Evolutionary conservation across 2,797 vertebrate species (phyloP), one percentile per base, ranked within the genome.

Genomic region (Periophthalmus magnuspinnatus): DNA sequence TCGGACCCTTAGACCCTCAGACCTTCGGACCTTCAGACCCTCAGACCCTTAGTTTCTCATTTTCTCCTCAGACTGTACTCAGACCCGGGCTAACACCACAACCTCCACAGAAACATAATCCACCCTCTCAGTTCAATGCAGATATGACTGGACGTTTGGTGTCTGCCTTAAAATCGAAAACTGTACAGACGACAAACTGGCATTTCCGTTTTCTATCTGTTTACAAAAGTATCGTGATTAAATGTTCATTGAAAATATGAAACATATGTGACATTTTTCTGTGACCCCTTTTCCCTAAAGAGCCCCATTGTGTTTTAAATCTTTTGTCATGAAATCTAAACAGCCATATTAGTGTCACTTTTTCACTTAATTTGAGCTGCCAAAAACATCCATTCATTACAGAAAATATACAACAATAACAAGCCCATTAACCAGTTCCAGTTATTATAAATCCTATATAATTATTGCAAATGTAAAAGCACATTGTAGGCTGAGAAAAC

Each of bases 111-210:
- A 79, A 81, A 71, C 61, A 56, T 65, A 62, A 78, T 72, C 81
- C 73, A 59, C 68, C 45, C 68, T 90, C 60, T 62, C 60, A 36
- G 60, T 45, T 62, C 36, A 41, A 78, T 67, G 74, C 58, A 77
- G 77, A 67, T 82, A 81, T 70, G 70, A 84, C 71, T 78, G 62
- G 54, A 81, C 79, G 76, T 84, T 82, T 67, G 36, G 74, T 82
- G 81, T 94, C 83, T 95, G 96, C 96, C 96, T 97, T 96, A 95
- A 95, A 91, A 88, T 77, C 77, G 60, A 82, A 84, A 83, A 68
- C 61, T 89, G 86, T 90, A 87, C 74, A 88, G 85, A 74, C 33
- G 32, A 21, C 56, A 61, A 61, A n/a, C 48, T 34, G 48, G 52
- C 60, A 41, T 81, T 76, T 69, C 69, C 48, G 66, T 88, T 86